Evolutionary conservation across 2,888 invertebrate genomes (phyloP).

Genomic region (Acronicta leporina): DNA sequence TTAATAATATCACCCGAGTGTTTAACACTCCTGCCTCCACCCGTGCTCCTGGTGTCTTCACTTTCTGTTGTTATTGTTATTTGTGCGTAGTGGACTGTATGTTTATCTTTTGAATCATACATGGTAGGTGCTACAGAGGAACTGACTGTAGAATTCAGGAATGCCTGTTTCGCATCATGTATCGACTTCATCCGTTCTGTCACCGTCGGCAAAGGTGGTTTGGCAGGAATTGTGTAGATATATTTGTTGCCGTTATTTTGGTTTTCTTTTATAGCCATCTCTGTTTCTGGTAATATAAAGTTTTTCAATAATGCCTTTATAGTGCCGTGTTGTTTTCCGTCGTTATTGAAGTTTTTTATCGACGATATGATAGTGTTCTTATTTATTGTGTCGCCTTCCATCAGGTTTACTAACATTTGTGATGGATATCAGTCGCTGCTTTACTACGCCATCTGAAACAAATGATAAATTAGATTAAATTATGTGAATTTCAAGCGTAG

Average conservation of each 20-base stretch:
- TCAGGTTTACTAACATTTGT: conserved; percentile 82
- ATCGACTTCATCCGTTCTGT: conserved; percentile 76
- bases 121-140: conserved; percentile 64
- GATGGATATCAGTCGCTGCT: conserved; percentile 72
- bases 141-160: conserved; percentile 78
- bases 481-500: conserved; percentile 14
- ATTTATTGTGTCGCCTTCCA: conserved; percentile 81
- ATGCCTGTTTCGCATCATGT: conserved; percentile 80
- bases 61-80: conserved; percentile 80
- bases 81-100: conserved; percentile 77
- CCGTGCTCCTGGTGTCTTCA: conserved; percentile 84
- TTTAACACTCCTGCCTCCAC: conserved; percentile 75
- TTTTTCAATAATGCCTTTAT: conserved; percentile 81
- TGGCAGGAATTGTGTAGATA: conserved; percentile 79
- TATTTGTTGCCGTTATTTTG: conserved; percentile 74
- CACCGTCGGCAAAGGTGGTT: conserved; percentile 67
- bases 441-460: conserved; percentile 86
- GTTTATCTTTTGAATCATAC: conserved; percentile 32
- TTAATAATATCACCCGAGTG: conserved; percentile 51
- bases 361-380: conserved; percentile 78
- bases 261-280: conserved; percentile 85
- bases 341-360: conserved; percentile 74
- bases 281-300: conserved; percentile 78
- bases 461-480: conserved; percentile 49
- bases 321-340: conserved; percentile 77